Evolutionary conservation across 1,140 invertebrate genomes (phyloP).

Genomic region (Sipha flava): DNA sequence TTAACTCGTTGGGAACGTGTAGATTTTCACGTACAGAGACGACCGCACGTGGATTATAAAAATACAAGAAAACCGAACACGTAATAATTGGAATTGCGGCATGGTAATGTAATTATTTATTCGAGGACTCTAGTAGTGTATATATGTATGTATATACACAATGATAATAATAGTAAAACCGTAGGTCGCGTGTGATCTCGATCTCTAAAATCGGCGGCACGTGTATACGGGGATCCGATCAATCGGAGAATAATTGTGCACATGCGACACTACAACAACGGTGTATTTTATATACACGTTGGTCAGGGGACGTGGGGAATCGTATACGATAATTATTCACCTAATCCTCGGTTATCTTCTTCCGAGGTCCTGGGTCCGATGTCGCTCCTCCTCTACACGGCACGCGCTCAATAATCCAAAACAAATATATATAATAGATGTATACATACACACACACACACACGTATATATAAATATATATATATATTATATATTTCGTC

Average conservation of each 20-base stretch:
- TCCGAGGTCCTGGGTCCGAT: no score
- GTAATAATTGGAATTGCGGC: neutral
- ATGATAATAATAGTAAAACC: neutral
- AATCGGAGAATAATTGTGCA: no score
- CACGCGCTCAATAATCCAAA: conserved; percentile 3
- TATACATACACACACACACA: no score
- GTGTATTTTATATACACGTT: neutral
- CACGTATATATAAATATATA: no score
- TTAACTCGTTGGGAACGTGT: no score
- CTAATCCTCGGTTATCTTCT: neutral
- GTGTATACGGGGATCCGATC: neutral
- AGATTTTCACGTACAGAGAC: no score
- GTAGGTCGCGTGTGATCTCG: neutral
- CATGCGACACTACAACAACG: neutral
- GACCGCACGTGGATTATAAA: no score
- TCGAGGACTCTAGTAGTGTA: neutral
- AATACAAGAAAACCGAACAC: neutral
- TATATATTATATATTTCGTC: no score
- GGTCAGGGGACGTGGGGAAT: neutral
- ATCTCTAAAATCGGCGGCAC: neutral
- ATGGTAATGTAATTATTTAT: neutral
- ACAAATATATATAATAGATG: neutral
- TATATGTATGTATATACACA: neutral
- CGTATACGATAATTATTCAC: neutral
- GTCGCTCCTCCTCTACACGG: neutral